phyloP scores from a whole-genome alignment of 2,113 vertebrate species.

The Brachirus orientalis region DNA sequence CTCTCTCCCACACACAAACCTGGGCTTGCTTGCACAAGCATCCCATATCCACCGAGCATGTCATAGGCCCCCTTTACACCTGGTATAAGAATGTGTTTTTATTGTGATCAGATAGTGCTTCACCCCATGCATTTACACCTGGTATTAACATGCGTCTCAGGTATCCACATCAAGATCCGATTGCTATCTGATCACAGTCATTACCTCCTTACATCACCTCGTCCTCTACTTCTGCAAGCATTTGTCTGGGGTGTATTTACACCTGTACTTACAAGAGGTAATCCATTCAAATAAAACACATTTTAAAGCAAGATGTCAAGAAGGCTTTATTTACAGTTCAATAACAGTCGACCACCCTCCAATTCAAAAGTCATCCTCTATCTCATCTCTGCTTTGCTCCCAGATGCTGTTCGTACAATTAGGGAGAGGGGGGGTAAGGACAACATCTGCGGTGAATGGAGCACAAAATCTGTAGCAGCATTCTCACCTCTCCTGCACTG shows the following conservation, averaged over 20 bases:
- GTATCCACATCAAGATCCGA: too few species aligned
- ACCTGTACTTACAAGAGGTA: too few species aligned
- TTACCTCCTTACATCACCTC: too few species aligned
- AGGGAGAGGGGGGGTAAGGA: constrained; percentile 45
- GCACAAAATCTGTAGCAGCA: constrained; percentile 34
- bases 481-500: background rate
- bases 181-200: too few species aligned
- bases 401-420: constrained; percentile 75
- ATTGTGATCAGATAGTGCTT: too few species aligned
- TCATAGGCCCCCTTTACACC: constrained; percentile 3
- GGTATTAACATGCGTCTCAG: too few species aligned
- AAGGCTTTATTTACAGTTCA: constrained; percentile 72
- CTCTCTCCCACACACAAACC: constrained; percentile 64
- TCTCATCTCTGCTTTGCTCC: constrained; percentile 40
- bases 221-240: too few species aligned
- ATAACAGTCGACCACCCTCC: constrained; percentile 61
- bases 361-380: constrained; percentile 42
- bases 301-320: too few species aligned
- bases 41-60: constrained; percentile 61
- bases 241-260: too few species aligned
- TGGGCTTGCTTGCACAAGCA: constrained; percentile 69
- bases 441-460: constrained; percentile 51
- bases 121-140: too few species aligned
- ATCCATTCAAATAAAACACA: too few species aligned
- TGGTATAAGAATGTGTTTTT: too few species aligned